These are phyloP conservation scores for Halcyon smyrnensis DNA, from an alignment of 2,797 vertebrate species.

Conservation along the genomic window DNA sequence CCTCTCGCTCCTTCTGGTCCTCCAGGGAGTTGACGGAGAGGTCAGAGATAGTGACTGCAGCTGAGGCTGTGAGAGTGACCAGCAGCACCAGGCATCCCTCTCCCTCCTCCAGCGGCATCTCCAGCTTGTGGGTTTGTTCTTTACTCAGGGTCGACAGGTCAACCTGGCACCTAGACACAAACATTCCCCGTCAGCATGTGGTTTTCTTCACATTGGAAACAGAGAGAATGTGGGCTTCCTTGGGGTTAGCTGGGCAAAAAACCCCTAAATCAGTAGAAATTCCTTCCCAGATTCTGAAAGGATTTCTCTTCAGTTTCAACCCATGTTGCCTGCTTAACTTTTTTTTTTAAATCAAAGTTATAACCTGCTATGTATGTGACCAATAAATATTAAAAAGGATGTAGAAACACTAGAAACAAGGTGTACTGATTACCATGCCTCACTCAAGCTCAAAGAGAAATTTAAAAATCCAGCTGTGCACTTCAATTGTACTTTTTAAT, in stretches of 20 bases:
- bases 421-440: not conserved
- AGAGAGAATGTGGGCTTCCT: not conserved
- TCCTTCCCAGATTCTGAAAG: not conserved
- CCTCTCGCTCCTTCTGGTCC: slow-evolving; percentile 88
- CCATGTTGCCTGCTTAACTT: not conserved
- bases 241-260: not conserved
- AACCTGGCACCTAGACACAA: slow-evolving; percentile 88
- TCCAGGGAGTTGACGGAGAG: slow-evolving; percentile 89
- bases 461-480: not conserved
- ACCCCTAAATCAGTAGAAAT: not conserved
- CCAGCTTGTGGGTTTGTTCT: slow-evolving; percentile 94
- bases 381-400: not conserved
- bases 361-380: not conserved
- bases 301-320: not conserved
- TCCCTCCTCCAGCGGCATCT: slow-evolving; percentile 89
- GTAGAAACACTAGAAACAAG: not conserved
- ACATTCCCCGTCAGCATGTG: slow-evolving; percentile 60
- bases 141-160: slow-evolving; percentile 89
- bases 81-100: slow-evolving; percentile 90
- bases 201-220: not conserved
- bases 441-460: not conserved
- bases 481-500: not conserved
- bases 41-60: slow-evolving; percentile 92
- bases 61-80: slow-evolving; percentile 93
- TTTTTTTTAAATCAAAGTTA: not conserved